A percentile compares a stretch with the other conserved stretches of the same genome.
Evolutionary conservation across 2,888 invertebrate species (phyloP).

Genomic region (Cryptophagus acutangulus): DNA sequence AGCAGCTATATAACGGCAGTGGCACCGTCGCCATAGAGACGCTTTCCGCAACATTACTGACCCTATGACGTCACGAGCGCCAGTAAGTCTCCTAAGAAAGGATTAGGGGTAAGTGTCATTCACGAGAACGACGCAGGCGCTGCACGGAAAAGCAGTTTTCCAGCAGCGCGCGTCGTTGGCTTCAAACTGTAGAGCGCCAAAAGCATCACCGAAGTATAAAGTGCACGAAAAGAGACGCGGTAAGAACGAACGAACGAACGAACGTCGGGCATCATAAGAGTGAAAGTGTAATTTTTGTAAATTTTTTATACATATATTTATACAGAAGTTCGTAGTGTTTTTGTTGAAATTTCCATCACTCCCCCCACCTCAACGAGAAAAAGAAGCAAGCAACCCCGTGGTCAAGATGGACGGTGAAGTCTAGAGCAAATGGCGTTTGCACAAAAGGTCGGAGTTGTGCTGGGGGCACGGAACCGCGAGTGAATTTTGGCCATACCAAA

Average conservation of each 20-base stretch:
- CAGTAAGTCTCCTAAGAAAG: slow-evolving; percentile 53
- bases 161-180: slow-evolving; percentile 46
- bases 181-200: slow-evolving; percentile 41
- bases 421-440: slow-evolving; percentile 40
- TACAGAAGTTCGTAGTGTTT: slow-evolving; percentile 15
- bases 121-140: slow-evolving; percentile 31
- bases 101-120: slow-evolving; percentile 48
- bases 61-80: slow-evolving; percentile 44
- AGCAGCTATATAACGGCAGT: slow-evolving; percentile 35
- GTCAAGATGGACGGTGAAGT: slow-evolving; percentile 40
- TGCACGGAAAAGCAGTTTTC: slow-evolving; percentile 27
- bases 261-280: slow-evolving; percentile 7
- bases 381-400: too few relatives aligned
- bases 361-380: slow-evolving; percentile 23
- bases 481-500: slow-evolving; percentile 10
- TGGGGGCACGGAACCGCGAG: slow-evolving; percentile 34
- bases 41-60: slow-evolving; percentile 47
- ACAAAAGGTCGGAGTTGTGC: slow-evolving; percentile 34
- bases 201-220: slow-evolving; percentile 3
- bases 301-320: too few relatives aligned
- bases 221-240: slow-evolving; percentile 4
- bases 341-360: slow-evolving; percentile 27
- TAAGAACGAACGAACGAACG: slow-evolving; percentile 2
- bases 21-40: slow-evolving; percentile 41
- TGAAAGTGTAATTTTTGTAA: too few relatives aligned